Percentiles rank a stretch among this genome's conserved stretches.
Conservation (phyloP, 92 coral and sea anemone genomes). For the Zoanthus sociatus region DNA sequence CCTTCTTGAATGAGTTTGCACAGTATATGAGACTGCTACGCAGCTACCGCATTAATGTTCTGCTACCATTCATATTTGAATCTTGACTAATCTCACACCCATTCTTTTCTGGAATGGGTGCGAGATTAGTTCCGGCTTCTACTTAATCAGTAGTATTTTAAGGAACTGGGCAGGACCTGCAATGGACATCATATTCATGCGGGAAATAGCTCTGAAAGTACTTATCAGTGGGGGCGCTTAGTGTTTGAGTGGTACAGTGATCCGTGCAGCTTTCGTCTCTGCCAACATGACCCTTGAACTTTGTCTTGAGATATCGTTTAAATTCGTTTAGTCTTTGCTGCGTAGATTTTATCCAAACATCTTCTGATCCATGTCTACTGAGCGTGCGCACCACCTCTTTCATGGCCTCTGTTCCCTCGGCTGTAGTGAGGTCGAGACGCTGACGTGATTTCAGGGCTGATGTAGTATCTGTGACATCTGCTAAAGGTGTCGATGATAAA, state of each 20-base stretch:
- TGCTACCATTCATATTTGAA: too few relatives aligned
- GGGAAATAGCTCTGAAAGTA: too few relatives aligned
- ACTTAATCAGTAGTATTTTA: too few relatives aligned
- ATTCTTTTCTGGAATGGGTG: too few relatives aligned
- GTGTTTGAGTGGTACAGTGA: constrained; percentile 62
- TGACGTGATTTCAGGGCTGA: constrained; percentile 68
- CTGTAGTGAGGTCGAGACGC: constrained; percentile 69
- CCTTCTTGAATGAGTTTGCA: too few relatives aligned
- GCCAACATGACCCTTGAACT: constrained; percentile 68
- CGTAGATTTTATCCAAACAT: constrained; percentile 32
- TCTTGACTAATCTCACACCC: too few relatives aligned
- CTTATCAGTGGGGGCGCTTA: too few relatives aligned
- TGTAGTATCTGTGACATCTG: constrained; percentile 34
- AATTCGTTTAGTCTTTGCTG: constrained; percentile 31
- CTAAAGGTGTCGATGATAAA: constrained; percentile 43
- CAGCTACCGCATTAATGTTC: too few relatives aligned
- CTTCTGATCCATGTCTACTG: constrained; percentile 47
- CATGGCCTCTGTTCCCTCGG: constrained; percentile 70
- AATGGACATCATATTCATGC: too few relatives aligned
- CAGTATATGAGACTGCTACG: too few relatives aligned
- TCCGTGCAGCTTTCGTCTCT: constrained; percentile 68
- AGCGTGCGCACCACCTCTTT: constrained; percentile 56
- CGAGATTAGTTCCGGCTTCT: too few relatives aligned
- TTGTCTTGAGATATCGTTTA: constrained; percentile 66
- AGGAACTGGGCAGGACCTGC: too few relatives aligned